Evolutionary conservation across 2,113 vertebrate genomes (phyloP), one percentile per base, ranked within the genome.

Genomic region (Varanus salvator): DNA sequence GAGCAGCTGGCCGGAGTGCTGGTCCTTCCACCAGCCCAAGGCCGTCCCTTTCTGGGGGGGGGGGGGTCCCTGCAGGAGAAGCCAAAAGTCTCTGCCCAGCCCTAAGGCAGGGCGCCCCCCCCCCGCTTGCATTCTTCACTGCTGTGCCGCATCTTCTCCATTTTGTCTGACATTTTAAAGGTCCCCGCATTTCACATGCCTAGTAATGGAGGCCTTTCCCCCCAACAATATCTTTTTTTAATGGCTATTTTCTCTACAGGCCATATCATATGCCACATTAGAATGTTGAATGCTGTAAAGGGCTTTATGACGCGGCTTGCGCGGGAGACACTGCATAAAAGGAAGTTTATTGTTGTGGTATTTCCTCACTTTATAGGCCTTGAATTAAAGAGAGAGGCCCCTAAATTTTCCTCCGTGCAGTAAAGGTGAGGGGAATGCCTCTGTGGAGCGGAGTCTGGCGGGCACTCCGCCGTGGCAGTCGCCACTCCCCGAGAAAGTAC

Each of bases 311-410:
- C 44, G 64, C 60, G 27, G 12, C 64, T 85, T 50, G 57, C n/a
- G n/a, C 48, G 38, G 7, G 75, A 85, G 57, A 52, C 81, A 77
- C 83, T 77, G 50, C 88, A 80, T 80, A 85, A 85, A 84, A 87
- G 74, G 19, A 78, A 90, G 60, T 90, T 85, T 85, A 90, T 90
- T 2, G 82, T 57, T 38, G n/a, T 77, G 74, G 75, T 44, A 69
- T 85, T 90, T 85, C 66, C 60, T 21, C 74, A 8, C 66, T 84
- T 85, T 90, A 90, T 85, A 90, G 83, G 82, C 83, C 48, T 57
- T 90, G 66, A 54, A 85, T 77, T 78, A 78, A 71, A 78, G 44
- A 29, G 23, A 71, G 74, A 77, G n/a, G 76, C 48, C n/a, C 7
- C 88, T 71, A 80, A 85, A 90, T 85, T 71, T 78, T n/a, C 69